phyloP scores from a whole-genome alignment of 2,113 vertebrate genomes.

The Chamaetylas fuelleborni region DNA sequence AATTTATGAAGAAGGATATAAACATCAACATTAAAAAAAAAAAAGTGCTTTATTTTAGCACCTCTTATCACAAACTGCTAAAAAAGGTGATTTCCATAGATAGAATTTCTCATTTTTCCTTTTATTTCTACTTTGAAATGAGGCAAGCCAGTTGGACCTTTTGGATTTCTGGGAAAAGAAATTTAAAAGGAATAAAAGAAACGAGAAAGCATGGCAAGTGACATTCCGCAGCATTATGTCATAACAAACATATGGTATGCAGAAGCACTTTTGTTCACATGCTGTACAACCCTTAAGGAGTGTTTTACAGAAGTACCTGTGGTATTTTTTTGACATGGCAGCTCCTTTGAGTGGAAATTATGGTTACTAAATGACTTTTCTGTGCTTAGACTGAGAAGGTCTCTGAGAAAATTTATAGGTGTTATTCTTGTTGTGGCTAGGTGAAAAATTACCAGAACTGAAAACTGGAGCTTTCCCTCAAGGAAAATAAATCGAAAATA shows the following conservation, averaged over 20 bases:
- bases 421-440: conserved; percentile 11
- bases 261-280: background rate
- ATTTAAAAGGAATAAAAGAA: background rate
- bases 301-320: background rate
- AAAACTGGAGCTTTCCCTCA: background rate
- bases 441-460: conserved; percentile 1
- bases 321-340: background rate
- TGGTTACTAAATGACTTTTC: background rate
- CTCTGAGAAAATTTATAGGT: conserved; percentile 14
- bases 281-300: background rate
- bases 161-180: background rate
- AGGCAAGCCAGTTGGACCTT: background rate
- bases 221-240: background rate
- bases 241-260: background rate
- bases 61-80: background rate
- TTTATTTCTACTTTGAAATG: background rate
- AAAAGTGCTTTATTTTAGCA: background rate
- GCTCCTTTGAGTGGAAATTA: background rate
- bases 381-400: background rate
- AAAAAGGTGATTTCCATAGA: background rate
- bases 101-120: background rate
- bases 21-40: background rate
- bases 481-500: conserved; percentile 38
- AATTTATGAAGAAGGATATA: background rate
- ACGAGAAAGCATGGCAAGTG: background rate